phyloP scores from a whole-genome alignment of 2,888 invertebrate species.

The Drosophila nr. medialis region DNA sequence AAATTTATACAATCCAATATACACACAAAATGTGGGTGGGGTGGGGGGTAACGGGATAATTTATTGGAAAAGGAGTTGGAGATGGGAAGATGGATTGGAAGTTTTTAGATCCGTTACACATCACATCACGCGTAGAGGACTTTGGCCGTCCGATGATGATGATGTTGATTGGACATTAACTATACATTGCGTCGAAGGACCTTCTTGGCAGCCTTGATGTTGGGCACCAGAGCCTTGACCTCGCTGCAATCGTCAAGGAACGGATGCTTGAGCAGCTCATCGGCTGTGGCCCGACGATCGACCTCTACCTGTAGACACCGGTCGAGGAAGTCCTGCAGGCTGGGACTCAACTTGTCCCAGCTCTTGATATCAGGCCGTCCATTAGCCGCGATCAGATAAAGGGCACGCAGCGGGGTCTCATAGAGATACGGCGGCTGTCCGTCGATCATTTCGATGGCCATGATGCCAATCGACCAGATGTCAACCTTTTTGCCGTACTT shows the following conservation, averaged over 20 bases:
- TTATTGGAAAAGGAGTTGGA: constrained; percentile 1
- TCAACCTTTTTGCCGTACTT: constrained; percentile 97
- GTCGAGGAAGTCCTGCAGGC: constrained; percentile 93
- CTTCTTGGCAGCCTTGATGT: constrained; percentile 96
- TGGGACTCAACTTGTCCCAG: constrained; percentile 91
- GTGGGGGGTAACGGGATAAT: not conserved
- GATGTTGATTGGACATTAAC: constrained; percentile 76
- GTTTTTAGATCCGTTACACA: not conserved
- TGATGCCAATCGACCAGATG: constrained; percentile 98
- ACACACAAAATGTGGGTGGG: constrained; percentile 14
- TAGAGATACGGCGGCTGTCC: constrained; percentile 98
- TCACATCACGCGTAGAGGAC: constrained; percentile 73
- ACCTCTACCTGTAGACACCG: constrained; percentile 96
- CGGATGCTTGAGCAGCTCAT: constrained; percentile 94
- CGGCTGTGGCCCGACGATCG: constrained; percentile 93
- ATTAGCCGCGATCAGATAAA: constrained; percentile 97
- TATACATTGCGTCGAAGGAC: constrained; percentile 86
- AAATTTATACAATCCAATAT: constrained; percentile 57
- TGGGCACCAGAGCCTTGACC: constrained; percentile 92
- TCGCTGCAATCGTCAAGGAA: constrained; percentile 95
- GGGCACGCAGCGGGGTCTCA: constrained; percentile 95
- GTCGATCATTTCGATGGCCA: constrained; percentile 97
- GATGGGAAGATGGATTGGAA: constrained; percentile 1
- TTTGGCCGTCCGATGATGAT: constrained; percentile 68
- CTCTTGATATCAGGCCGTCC: constrained; percentile 96